Percentiles rank a stretch among this genome's conserved stretches.
phyloP scores from a whole-genome alignment of 2,888 invertebrate species.

The Scrobipalpa atriplicella region DNA sequence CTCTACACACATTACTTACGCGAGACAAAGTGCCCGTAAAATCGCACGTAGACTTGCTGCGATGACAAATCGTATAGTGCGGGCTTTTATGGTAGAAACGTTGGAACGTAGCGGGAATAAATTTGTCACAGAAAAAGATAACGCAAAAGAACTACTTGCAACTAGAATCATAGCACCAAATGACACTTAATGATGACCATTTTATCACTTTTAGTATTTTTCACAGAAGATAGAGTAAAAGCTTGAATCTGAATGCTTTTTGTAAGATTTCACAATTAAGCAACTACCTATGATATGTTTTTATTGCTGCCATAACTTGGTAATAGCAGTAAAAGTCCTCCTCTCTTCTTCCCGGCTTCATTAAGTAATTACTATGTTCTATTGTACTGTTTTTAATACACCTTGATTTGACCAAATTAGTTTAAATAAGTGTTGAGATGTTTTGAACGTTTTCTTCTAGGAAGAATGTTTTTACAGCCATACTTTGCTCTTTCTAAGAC shows the following conservation, averaged over 20 bases:
- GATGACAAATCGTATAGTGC: slow-evolving; percentile 47
- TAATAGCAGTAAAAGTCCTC: too few species aligned
- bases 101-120: neutral
- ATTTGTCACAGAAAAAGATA: neutral
- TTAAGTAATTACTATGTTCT: too few species aligned
- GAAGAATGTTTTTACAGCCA: neutral
- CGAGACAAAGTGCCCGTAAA: slow-evolving; percentile 58
- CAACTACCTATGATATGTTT: too few species aligned
- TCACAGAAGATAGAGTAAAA: too few species aligned
- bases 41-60: slow-evolving; percentile 53
- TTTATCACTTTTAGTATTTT: neutral
- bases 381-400: too few species aligned
- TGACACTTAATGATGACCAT: neutral
- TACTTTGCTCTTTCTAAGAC: neutral
- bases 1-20: slow-evolving; percentile 18
- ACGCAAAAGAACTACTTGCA: neutral
- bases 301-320: too few species aligned
- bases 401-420: too few species aligned
- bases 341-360: too few species aligned
- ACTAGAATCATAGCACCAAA: neutral
- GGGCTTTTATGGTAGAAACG: neutral
- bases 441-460: too few species aligned
- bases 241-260: too few species aligned
- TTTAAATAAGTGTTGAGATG: too few species aligned
- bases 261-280: too few species aligned